Evolutionary conservation across 2,797 vertebrate genomes (phyloP).

Genomic region (Phylloscopus collybita): DNA sequence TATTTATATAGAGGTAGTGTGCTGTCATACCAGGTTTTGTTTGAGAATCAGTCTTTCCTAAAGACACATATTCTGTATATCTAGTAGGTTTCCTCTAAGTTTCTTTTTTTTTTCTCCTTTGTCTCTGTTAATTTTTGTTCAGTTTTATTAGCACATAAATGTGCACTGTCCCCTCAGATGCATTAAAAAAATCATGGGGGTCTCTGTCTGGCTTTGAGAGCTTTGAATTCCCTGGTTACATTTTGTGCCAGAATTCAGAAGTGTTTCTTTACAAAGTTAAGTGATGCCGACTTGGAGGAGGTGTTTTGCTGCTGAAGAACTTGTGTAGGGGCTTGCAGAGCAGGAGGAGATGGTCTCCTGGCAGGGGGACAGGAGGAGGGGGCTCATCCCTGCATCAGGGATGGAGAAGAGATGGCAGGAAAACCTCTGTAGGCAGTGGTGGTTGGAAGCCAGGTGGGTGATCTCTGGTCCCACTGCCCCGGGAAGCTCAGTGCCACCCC

Average conservation of each 20-base stretch:
- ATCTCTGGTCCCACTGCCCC: background rate
- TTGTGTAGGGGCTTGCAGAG: background rate
- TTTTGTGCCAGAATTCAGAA: background rate
- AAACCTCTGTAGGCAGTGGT: background rate
- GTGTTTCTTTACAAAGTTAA: background rate
- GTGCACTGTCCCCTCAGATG: background rate
- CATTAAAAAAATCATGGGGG: rapidly evolving
- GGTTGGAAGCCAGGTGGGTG: background rate
- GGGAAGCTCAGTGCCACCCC: background rate
- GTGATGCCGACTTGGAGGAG: background rate
- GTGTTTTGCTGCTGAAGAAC: background rate
- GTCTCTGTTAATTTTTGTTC: background rate
- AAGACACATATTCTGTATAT: background rate
- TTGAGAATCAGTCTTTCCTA: background rate
- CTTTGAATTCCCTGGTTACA: background rate
- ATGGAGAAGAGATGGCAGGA: background rate
- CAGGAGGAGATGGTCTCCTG: background rate
- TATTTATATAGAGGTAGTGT: background rate
- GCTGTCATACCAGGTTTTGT: background rate
- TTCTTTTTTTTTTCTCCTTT: background rate
- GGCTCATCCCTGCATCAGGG: background rate
- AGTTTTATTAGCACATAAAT: background rate
- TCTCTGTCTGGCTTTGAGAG: background rate
- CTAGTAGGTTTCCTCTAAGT: background rate
- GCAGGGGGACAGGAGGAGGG: rapidly evolving